Evolutionary conservation across 2,888 invertebrate genomes (phyloP), one percentile per base, ranked within the genome.

Genomic region (Chirona hameri): DNA sequence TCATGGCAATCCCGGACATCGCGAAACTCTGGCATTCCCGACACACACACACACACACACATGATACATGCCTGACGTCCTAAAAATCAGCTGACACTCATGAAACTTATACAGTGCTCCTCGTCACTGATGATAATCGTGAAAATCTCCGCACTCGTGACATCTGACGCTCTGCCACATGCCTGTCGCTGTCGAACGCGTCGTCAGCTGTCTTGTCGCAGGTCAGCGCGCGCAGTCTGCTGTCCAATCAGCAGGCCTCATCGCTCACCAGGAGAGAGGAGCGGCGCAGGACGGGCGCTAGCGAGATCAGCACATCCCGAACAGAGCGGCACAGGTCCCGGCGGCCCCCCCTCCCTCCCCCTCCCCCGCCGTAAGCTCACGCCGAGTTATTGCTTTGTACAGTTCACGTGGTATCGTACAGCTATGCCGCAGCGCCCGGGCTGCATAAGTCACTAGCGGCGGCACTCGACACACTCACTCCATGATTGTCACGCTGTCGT

Each of bases 331-430:
- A 18, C 14, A 7, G 9, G 24, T 7, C 4, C 60, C 24, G 60
- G 24, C 60, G 2, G 21, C 24, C 60, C 1, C 7, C 3, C 24
- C 60, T 3, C 24, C 7, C 24, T 18, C 18, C 60, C 27, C 14
- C 27, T 7, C 69, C 31, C 31, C 31, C 31, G 72, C 29, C 31
- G 31, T 31, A 72, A 72, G 72, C 72, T 72, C 72, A 72, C 72
- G 31, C 72, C 27, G 31, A 29, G 18, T 72, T 72, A 72, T 72
- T 72, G 72, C 72, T 72, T 72, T 72, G 72, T 72, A 72, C 72
- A 72, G 18, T 27, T 29, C 29, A 18, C 27, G 65, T 29, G 14
- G 29, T 12, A 29, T 39, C 39, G 69, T 27, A 3, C 27, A 27
- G 27, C 69, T 0, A 7, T 29, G 14, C 12, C 27, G 27, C 7